Base-by-base conservation (phyloP, 1,140 invertebrate species). In the Cheumatopsyche charites region DNA sequence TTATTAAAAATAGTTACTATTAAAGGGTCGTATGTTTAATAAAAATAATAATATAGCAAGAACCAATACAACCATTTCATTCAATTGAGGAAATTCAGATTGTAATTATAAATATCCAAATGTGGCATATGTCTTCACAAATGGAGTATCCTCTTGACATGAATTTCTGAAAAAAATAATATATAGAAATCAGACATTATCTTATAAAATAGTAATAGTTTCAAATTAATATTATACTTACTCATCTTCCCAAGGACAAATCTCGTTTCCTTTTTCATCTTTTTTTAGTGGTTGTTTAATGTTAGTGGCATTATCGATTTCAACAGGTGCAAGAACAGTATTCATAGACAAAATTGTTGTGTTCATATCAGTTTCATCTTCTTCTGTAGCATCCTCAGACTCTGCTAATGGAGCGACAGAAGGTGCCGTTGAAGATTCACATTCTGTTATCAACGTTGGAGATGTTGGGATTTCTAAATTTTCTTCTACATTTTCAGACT, bases 241-340 rank as follows among this genome's bases (percentile, higher is more conserved):
- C 92, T 93, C 91, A 81, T 94, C 92, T 87, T 94, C 92, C 92
- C 92, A 94, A 62, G 92, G 92, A 85, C 92, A 94, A 79, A 93
- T 89, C 81, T 93, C 90, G 81, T 89, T 91, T 82, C 86, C 86
- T 84, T 90, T 91, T 71, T 83, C 82, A 78, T 80, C 80, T 81
- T 85, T 81, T 81, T 81, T 78, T 80, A 79, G 80, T 79, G 79
- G 63, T 80, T 77, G 77, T 81, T 79, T 71, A 80, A 80, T 69
- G 77, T 77, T 73, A 79, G 79, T 78, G 80, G 80, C 71, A 79
- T 77, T 77, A 78, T 79, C 76, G 80, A 79, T 78, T 78, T 79
- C 77, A 80, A 79, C 79, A 79, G 78, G 41, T 42, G 15, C 67
- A 43, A 36, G 21, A 26, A 67, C 42, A 49, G 62, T 63, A 21